These are phyloP conservation scores for Syngnathus scovelli DNA, from an alignment of 2,113 vertebrate genomes.

Conservation along the genomic window DNA sequence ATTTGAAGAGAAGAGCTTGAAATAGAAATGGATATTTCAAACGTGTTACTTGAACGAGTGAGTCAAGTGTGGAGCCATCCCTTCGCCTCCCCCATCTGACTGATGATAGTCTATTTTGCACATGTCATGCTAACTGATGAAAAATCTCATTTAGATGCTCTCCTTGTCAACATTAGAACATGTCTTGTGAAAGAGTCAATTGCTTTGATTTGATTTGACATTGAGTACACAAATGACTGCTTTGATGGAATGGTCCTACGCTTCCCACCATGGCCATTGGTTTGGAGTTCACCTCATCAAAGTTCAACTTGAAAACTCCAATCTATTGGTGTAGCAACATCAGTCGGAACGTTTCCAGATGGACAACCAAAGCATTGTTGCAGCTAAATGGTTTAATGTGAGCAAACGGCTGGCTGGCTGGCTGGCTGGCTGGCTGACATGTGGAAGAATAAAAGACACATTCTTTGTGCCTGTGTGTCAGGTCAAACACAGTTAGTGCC, in stretches of 20 bases:
- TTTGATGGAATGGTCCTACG: not conserved
- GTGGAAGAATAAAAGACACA: not conserved
- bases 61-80: not conserved
- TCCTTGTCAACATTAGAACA: not conserved
- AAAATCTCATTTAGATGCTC: not conserved
- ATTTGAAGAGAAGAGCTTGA: not conserved
- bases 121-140: not conserved
- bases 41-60: not conserved
- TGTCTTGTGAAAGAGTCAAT: no score
- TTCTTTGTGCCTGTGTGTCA: not conserved
- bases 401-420: not conserved
- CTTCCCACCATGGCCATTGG: not conserved
- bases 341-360: not conserved
- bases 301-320: not conserved
- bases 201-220: no score
- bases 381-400: not conserved
- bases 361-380: not conserved
- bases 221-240: not conserved
- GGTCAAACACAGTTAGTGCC: slow-evolving; percentile 14
- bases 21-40: not conserved
- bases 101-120: no score
- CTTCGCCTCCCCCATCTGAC: not conserved
- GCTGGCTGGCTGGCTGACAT: not conserved
- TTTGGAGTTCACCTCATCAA: not conserved
- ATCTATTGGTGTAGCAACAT: not conserved